Evolutionary conservation across 2,888 invertebrate genomes (phyloP).

Genomic region (Meliscaeva auricollis): DNA sequence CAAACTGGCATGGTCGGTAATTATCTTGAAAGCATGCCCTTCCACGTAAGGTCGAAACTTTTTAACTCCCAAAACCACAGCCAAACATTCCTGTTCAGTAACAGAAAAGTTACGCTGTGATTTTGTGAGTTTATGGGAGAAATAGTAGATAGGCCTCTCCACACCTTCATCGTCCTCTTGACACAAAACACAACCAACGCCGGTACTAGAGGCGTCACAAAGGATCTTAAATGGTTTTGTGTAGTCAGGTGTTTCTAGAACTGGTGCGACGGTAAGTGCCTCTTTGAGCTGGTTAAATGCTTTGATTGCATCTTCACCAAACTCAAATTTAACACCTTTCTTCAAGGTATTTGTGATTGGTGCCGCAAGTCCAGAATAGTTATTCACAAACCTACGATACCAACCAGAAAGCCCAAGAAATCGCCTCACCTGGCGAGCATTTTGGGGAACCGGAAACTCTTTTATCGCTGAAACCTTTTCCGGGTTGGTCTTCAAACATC

Average conservation of each 20-base stretch:
- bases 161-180: constrained; percentile 18
- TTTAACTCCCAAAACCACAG: constrained; percentile 3
- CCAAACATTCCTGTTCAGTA: background rate
- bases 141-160: constrained; percentile 15
- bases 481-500: too few species aligned
- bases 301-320: background rate
- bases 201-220: background rate
- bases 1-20: background rate
- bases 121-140: constrained; percentile 7
- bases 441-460: background rate
- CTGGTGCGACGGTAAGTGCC: background rate
- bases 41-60: constrained; percentile 11
- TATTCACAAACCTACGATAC: background rate
- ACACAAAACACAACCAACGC: background rate
- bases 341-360: background rate
- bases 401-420: background rate
- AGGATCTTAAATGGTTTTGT: background rate
- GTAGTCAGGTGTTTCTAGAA: background rate
- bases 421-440: background rate
- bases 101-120: background rate
- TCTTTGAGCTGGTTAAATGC: background rate
- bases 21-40: background rate
- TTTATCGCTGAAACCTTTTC: too few species aligned
- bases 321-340: background rate
- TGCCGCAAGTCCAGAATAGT: background rate